Base-by-base conservation (phyloP, 2,113 vertebrate genomes). In the Syngnathus scovelli region DNA sequence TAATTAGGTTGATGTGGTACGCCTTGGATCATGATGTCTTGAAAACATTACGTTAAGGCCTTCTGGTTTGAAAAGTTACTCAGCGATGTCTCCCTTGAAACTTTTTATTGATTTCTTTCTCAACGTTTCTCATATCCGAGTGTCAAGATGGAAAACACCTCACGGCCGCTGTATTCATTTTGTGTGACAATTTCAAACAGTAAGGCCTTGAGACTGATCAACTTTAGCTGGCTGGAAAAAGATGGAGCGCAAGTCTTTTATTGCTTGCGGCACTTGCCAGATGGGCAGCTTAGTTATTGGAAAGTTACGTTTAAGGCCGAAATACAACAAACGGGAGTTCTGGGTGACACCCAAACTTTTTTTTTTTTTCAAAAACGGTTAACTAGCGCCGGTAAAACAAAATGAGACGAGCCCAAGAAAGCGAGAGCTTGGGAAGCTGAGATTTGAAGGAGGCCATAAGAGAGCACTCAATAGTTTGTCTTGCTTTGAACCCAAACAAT, bases 401-500 rank as follows among this genome's bases (percentile, higher is more conserved):
- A 39, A 16, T 44, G 3, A 44, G 39, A 62, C 21, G 13, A 58
- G 55, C 27, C 55, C 41, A 27, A 62, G 38, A 10, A 21, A 12
- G 41, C 13, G 21, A 8, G 61, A 23, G 61, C n/a, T 10, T 12
- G 44, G 64, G 60, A 70, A 78, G 71, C 74, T 37, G 63, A 72
- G 74, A 66, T 70, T 7, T 78, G 78, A 85, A 81, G 60, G 75
- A 74, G 23, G 52, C 68, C 71, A 77, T 76, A 69, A 78, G 65
- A 82, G 68, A 79, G 73, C 58, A 74, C 78, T 81, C 80, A 75
- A 56, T 64, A 70, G 68, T 65, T 64, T 61, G 73, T 81, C 78
- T 79, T 80, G 77, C 83, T 84, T 36, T 83, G 75, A 80, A 68
- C 82, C 77, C 10, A 69, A 77, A 85, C 86, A 87, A 85, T 80